Evolutionary conservation across 1,140 invertebrate genomes (phyloP).

Genomic region (Lysiphlebus fabarum): DNA sequence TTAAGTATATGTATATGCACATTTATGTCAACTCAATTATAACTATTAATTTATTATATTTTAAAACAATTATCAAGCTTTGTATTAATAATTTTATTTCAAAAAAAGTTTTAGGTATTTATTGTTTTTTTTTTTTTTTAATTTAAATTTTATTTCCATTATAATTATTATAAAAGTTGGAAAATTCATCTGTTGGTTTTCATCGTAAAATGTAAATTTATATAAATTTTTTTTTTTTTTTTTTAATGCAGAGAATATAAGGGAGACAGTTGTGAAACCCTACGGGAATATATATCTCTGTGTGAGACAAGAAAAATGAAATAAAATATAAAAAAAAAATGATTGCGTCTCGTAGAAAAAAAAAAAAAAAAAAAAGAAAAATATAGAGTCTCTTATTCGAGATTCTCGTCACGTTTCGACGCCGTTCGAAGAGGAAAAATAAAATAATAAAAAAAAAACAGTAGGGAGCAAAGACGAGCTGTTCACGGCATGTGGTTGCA

Average conservation of each 20-base stretch:
- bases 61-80: too few relatives aligned
- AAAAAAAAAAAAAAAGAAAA: conserved; percentile 13
- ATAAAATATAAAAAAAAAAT: conserved; percentile 21
- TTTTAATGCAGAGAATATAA: too few relatives aligned
- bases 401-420: conserved; percentile 44
- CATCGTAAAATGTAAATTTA: too few relatives aligned
- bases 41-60: too few relatives aligned
- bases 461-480: conserved; percentile 27
- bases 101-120: too few relatives aligned
- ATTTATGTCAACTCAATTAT: too few relatives aligned
- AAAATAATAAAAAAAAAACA: conserved; percentile 3
- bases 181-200: too few relatives aligned
- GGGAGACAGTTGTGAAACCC: background rate
- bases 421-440: conserved; percentile 22
- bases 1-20: background rate
- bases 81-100: too few relatives aligned
- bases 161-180: too few relatives aligned
- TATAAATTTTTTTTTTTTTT: too few relatives aligned
- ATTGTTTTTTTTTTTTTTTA: too few relatives aligned
- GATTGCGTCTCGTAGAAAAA: conserved; percentile 18
- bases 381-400: conserved; percentile 30
- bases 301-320: background rate
- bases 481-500: conserved; percentile 44
- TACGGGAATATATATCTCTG: conserved; percentile 22
- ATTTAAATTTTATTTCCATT: too few relatives aligned